Evolutionary conservation across 2,797 vertebrate genomes (phyloP).

Genomic region (Siniperca scherzeri): DNA sequence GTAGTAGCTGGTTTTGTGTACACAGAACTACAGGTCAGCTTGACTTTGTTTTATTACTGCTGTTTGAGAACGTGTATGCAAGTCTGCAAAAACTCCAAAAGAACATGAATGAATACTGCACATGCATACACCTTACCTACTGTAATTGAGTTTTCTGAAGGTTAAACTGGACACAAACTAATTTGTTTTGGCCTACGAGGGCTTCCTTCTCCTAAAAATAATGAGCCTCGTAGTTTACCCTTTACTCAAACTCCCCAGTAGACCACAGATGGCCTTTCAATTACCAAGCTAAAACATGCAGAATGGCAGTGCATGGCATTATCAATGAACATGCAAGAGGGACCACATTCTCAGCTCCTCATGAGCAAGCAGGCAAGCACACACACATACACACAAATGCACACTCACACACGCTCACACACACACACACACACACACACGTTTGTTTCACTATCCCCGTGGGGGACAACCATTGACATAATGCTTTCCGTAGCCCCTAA

Average conservation of each 20-base stretch:
- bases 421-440: slow-evolving; percentile 12
- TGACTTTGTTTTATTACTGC: slow-evolving; percentile 63
- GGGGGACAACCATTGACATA: too few relatives aligned
- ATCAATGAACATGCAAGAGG: slow-evolving; percentile 73
- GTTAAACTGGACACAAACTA: slow-evolving; percentile 82
- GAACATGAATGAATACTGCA: slow-evolving; percentile 49
- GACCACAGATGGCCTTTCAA: slow-evolving; percentile 82
- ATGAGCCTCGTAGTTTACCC: slow-evolving; percentile 81
- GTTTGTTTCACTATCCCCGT: too few relatives aligned
- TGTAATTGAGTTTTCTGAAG: slow-evolving; percentile 79
- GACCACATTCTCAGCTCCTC: slow-evolving; percentile 45
- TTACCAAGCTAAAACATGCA: slow-evolving; percentile 80
- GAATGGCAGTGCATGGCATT: slow-evolving; percentile 77
- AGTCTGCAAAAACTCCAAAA: slow-evolving; percentile 48
- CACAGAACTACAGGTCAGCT: slow-evolving; percentile 46
- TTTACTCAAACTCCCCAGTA: slow-evolving; percentile 79
- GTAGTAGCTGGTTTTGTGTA: slow-evolving; percentile 40
- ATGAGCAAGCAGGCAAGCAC: slow-evolving; percentile 15
- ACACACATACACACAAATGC: slow-evolving; percentile 4
- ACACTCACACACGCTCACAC: slow-evolving; percentile 8
- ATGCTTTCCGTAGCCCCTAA: too few relatives aligned
- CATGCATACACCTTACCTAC: slow-evolving; percentile 49
- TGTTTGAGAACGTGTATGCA: slow-evolving; percentile 44
- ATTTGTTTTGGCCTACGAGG: slow-evolving; percentile 75
- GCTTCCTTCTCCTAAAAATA: slow-evolving; percentile 72